Percentiles rank a stretch among this genome's conserved stretches.
Evolutionary conservation across 2,113 vertebrate species (phyloP).

Genomic region (Eclectus roratus): DNA sequence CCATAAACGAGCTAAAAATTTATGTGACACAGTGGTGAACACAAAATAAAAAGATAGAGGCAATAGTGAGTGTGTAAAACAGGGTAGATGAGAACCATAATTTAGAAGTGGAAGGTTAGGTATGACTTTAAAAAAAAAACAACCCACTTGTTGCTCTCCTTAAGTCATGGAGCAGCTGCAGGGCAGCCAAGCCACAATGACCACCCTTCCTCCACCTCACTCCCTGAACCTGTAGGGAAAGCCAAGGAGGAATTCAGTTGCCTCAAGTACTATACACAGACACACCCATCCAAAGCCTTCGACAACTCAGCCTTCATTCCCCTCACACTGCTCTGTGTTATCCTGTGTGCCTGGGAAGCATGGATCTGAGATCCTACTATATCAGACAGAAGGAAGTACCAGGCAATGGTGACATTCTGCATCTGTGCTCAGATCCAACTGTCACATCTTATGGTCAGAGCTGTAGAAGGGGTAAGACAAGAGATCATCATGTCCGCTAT

Average conservation of each 20-base stretch:
- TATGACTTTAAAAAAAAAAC: neutral
- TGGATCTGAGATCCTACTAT: accelerated
- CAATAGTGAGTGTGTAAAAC: neutral
- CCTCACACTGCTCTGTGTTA: neutral
- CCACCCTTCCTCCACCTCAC: neutral
- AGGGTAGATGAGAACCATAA: neutral
- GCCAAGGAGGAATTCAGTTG: neutral
- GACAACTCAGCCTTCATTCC: neutral
- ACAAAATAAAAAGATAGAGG: neutral
- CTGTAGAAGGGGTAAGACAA: neutral
- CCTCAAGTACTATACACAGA: neutral
- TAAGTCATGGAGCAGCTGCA: neutral
- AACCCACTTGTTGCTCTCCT: neutral
- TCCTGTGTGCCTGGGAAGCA: neutral
- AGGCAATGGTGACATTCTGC: neutral
- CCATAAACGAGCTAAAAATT: neutral
- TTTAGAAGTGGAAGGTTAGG: neutral
- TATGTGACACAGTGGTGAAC: neutral
- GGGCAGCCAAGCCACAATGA: neutral
- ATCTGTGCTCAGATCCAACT: neutral
- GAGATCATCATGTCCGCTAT: neutral
- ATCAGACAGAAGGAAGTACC: neutral
- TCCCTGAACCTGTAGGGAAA: neutral
- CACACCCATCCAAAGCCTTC: neutral
- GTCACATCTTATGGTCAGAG: neutral